Evolutionary conservation across 2,797 vertebrate genomes (phyloP), one percentile per base, ranked within the genome.

Genomic region (Acestrorhynchus altus): DNA sequence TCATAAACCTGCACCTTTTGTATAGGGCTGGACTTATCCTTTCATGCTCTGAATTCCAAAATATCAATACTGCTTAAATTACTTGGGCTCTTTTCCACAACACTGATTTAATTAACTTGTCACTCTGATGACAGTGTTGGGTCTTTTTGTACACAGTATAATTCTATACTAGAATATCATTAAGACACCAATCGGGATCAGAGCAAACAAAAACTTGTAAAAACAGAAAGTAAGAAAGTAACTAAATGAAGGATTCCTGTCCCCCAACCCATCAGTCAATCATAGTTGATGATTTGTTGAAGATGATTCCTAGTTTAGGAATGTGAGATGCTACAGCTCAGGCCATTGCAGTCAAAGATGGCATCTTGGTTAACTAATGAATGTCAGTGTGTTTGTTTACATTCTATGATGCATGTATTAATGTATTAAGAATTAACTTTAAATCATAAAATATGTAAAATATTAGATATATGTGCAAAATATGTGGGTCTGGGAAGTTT

Each of bases 291-390:
- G n/a, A n/a, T n/a, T n/a, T n/a, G n/a, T n/a, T n/a, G n/a, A n/a
- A n/a, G n/a, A n/a, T n/a, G n/a, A 76, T 68, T 82, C 39, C 26
- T 72, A 63, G 54, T 39, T 56, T 60, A 42, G 73, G 59, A 70
- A 74, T 7, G 16, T 5, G 64, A 73, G 64, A 46, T 9, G 31
- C 57, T 31, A 44, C 46, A 28, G 22, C 51, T 15, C 24, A 15
- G 9, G 42, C 57, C 28, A 26, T 68, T 40, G 44, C 28, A 54
- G 28, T 9, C 13, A 49, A 67, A 51, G 61, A 61, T 54, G 61
- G 67, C 46, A 16, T 11, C 4, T 18, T 24, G 9, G 42, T 28
- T 3, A 49, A 22, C 24, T 51, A 74, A 52, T 12, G 20, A 52
- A 26, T 31, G 8, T 35, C n/a, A 8, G 10, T 39, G 3, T 39